Conservation (phyloP, 2,888 invertebrate species). For the Protodeltote pygarga region DNA sequence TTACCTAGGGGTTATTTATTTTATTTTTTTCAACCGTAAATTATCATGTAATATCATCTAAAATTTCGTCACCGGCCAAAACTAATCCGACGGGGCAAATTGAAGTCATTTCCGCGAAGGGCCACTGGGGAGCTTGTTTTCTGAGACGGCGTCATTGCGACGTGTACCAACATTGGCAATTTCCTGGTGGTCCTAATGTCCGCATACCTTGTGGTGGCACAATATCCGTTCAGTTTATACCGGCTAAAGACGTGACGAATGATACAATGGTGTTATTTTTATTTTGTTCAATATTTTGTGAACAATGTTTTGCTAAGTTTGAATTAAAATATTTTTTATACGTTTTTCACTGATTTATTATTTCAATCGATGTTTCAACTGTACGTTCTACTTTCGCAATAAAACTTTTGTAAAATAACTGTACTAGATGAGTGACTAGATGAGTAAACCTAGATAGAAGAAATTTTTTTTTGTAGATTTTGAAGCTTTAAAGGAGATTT, state of each 20-base stretch:
- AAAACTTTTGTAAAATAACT: too few relatives aligned
- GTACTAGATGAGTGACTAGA: too few relatives aligned
- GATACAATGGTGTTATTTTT: constrained; percentile 1
- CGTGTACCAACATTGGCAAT: constrained; percentile 45
- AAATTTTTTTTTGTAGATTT: too few relatives aligned
- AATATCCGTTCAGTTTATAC: constrained; percentile 32
- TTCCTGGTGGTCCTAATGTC: constrained; percentile 47
- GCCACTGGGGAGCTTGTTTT: constrained; percentile 37
- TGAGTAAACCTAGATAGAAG: too few relatives aligned
- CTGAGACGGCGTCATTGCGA: constrained; percentile 36
- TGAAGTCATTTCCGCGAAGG: constrained; percentile 54
- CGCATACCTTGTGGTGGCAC: constrained; percentile 33
- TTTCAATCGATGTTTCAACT: too few relatives aligned
- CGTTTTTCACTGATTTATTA: too few relatives aligned
- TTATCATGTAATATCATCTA: constrained; percentile 35
- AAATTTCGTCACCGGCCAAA: constrained; percentile 36
- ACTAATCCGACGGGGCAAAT: constrained; percentile 49
- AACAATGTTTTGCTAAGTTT: too few relatives aligned
- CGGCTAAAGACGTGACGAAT: constrained; percentile 18
- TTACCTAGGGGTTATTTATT: too few relatives aligned
- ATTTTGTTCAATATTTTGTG: too few relatives aligned
- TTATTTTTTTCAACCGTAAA: constrained; percentile 17
- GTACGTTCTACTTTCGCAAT: too few relatives aligned
- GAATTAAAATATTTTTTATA: too few relatives aligned
- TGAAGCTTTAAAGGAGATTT: too few relatives aligned